Base-by-base conservation (phyloP, 2,888 invertebrate genomes). In the Agrilus biguttatus region DNA sequence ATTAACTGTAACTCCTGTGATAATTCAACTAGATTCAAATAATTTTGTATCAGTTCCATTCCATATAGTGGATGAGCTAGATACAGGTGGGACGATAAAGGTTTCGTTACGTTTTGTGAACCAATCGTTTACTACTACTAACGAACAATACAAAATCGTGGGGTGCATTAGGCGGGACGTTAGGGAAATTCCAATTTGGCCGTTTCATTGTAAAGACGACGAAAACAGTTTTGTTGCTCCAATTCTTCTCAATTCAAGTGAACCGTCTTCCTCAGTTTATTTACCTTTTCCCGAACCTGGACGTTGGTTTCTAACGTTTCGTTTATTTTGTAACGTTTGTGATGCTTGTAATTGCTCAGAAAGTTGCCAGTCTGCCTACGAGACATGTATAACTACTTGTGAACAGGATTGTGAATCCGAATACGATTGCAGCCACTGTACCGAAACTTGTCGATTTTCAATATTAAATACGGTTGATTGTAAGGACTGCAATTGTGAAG, bases 231-330 rank as follows among this genome's bases (percentile, higher is more conserved):
- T 67, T 39, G 68, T 70, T 0, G 77, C 83, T 0, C 69, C 80
- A 23, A 71, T 79, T 41, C 71, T 79, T 14, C 60, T 81, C 8
- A 83, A 82, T 53, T 76, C 73, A 48, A 78, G 79, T 0, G 73
- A 74, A 0, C 72, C 73, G 33, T 75, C 80, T 37, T 74, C 80
- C 40, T 73, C 77, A 41, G 62, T 78, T 14, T 73, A 78, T 47
- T 74, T 85, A 21, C 91, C 91, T 0, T 92, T 78, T 57, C 91
- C 91, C 0, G 87, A 88, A 54, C 77, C 81, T 28, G 91, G 91
- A 0, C 67, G 68, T 33, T 92, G 90, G 89, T 87, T 83, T 66
- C 61, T 88, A 14, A 80, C 81, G 1, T 66, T 89, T 48, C 74
- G 76, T 38, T 65, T 85, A 39, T 82, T 80, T 57, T 87, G 86